Evolutionary conservation across 2,113 vertebrate genomes (phyloP).

Genomic region (Synchiropus splendidus): DNA sequence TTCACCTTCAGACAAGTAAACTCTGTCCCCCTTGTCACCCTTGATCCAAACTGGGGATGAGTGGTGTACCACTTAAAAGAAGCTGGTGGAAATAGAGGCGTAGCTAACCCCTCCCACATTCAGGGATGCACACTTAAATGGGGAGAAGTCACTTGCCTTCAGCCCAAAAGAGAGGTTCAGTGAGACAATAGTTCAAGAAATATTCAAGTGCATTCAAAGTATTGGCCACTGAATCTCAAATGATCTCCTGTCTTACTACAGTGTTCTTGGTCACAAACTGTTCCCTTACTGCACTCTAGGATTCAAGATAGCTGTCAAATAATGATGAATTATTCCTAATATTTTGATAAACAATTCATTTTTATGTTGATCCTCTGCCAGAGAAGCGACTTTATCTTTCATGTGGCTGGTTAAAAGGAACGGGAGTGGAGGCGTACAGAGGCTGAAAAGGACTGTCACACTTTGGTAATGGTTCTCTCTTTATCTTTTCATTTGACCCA

Average conservation of each 20-base stretch:
- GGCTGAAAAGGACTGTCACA: constrained; percentile 73
- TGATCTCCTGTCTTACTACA: constrained; percentile 69
- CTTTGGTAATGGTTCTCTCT: constrained; percentile 83
- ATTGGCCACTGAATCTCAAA: too few species aligned
- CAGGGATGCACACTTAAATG: constrained; percentile 59
- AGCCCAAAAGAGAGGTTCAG: constrained; percentile 50
- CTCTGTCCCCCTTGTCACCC: constrained; percentile 24
- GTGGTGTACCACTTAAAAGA: constrained; percentile 43
- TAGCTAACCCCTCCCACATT: constrained; percentile 64
- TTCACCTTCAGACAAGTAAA: constrained; percentile 54
- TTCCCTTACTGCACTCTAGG: constrained; percentile 57
- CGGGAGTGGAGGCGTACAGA: constrained; percentile 43
- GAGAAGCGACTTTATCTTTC: constrained; percentile 50
- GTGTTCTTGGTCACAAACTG: constrained; percentile 56
- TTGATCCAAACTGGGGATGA: constrained; percentile 31
- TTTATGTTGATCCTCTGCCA: constrained; percentile 45
- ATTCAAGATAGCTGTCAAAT: constrained; percentile 43
- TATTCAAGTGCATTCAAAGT: constrained; percentile 52
- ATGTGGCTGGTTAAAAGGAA: constrained; percentile 59
- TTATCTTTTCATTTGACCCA: constrained; percentile 70
- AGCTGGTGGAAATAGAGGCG: constrained; percentile 49
- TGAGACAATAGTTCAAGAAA: constrained; percentile 58
- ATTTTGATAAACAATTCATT: constrained; percentile 53
- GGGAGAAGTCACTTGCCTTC: constrained; percentile 60
- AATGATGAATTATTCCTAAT: constrained; percentile 43